Percentiles rank a stretch among this genome's conserved stretches.
Evolutionary conservation across 2,888 invertebrate species (phyloP).

Genomic region (Unio delphinus): DNA sequence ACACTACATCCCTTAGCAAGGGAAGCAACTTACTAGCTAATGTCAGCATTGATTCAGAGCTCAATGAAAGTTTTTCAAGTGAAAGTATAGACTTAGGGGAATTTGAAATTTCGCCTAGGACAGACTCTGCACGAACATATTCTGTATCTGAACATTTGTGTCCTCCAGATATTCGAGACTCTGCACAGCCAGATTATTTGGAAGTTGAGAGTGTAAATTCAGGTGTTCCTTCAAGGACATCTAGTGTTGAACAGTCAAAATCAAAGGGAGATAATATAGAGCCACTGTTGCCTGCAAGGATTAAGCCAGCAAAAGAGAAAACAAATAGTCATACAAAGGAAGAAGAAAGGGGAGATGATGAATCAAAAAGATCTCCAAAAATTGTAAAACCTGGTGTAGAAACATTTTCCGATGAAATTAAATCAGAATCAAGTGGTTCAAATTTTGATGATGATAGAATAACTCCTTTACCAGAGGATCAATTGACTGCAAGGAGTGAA

Average conservation of each 20-base stretch:
- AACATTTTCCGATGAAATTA: too few relatives aligned
- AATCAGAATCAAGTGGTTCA: slow-evolving; percentile 13
- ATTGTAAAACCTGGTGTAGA: too few relatives aligned
- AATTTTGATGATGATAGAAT: slow-evolving; percentile 32
- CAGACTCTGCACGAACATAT: slow-evolving; percentile 17
- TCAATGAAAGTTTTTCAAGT: slow-evolving; percentile 49
- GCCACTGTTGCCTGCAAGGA: slow-evolving; percentile 76
- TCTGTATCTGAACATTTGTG: slow-evolving; percentile 14
- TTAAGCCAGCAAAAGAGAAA: slow-evolving; percentile 78
- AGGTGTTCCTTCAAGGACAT: slow-evolving; percentile 16
- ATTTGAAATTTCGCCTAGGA: slow-evolving; percentile 33
- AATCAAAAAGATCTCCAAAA: slow-evolving; percentile 19
- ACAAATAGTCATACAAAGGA: slow-evolving; percentile 79
- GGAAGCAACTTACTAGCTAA: slow-evolving; percentile 54
- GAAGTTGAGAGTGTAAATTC: slow-evolving; percentile 55
- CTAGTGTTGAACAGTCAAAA: slow-evolving; percentile 9
- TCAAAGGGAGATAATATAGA: slow-evolving; percentile 66
- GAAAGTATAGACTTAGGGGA: slow-evolving; percentile 47
- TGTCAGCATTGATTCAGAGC: slow-evolving; percentile 62
- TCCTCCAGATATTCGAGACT: slow-evolving; percentile 28
- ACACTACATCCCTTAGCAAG: slow-evolving; percentile 1
- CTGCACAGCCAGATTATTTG: slow-evolving; percentile 44
- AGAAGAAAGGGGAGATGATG: slow-evolving; percentile 78
- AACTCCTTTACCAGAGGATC: slow-evolving; percentile 42
- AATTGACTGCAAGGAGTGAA: slow-evolving; percentile 18